Evolutionary conservation across 2,113 vertebrate genomes (phyloP), one percentile per base, ranked within the genome.

Genomic region (Castor canadensis): DNA sequence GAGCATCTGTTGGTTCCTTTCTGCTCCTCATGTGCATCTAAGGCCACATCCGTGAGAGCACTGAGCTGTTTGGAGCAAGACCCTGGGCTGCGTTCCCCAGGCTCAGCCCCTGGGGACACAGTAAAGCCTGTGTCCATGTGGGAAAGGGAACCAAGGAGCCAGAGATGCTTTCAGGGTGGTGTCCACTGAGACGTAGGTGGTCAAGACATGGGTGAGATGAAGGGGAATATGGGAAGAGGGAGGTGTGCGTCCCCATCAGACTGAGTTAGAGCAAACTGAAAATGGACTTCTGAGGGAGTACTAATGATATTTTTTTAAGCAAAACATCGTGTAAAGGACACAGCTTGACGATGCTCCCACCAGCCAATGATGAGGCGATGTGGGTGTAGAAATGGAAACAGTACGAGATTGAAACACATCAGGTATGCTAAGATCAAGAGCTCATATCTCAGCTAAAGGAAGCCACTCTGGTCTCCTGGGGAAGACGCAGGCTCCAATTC

Each of bases 151-250:
- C 9, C 4, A 7, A 12, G 15, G 7, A 43, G 20, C 72, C 0
- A 35, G 12, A n/a, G 2, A 60, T 8, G 0, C 9, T 40, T 6
- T 22, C 32, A 49, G 40, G 43, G 1, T 32, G 7, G 30, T 0
- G 5, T 24, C 40, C n/a, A 0, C n/a, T n/a, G n/a, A n/a, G n/a
- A n/a, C n/a, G n/a, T n/a, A n/a, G n/a, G n/a, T n/a, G n/a, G n/a
- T n/a, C n/a, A n/a, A n/a, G 22, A 64, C 0, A 5, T 15, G 20
- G 60, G 7, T 26, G 3, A 54, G 15, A 43, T 0, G 13, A 30
- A 24, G 71, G n/a, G n/a, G 9, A 13, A 0, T 4, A 0, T 0
- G 4, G 67, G 17, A 9, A 8, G 9, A 0, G 0, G 0, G 60
- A 26, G n/a, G 38, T 19, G 1, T 2, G 12, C 5, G 80, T 19